Evolutionary conservation across 2,113 vertebrate genomes (phyloP), one percentile per base, ranked within the genome.

Genomic region (Aphyosemion australe): DNA sequence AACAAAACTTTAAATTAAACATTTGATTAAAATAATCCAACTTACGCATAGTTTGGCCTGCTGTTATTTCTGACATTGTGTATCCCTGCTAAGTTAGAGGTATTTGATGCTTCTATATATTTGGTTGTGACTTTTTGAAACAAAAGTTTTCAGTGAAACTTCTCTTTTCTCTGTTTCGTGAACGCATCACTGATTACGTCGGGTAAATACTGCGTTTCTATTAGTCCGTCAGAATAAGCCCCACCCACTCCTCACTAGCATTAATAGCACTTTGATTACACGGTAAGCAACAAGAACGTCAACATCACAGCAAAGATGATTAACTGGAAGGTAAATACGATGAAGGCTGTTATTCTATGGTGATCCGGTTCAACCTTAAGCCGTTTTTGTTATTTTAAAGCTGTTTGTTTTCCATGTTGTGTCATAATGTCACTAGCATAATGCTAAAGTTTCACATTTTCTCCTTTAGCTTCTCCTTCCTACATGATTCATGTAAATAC

Each of bases 281-380:
- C 8, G 8, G 3, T 5, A 2, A 26, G 10, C 5, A 37, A 10
- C 4, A 12, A 10, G 21, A 18, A 71, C 34, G 47, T 42, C 10
- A 16, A 4, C n/a, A 0, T 15, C 0, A 52, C 45, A 21, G n/a
- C 14, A 11, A 47, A 0, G 57, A 90, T 90, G 89, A 85, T 90
- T 42, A 90, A 90, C 43, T 90, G 82, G 84, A 90, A 88, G 85
- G 89, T 90, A 80, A 80, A 14, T 19, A 11, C 3, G 0, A 3
- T 1, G 3, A 13, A 0, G 19, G 19, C 11, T 15, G 11, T 4
- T 0, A 1, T 5, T 12, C 41, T n/a, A 14, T 1, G 42, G 20
- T 20, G 6, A 26, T 10, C 0, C 14, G 0, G 1, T 5, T 2
- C 2, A 42, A 0, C 1, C 4, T 19, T 50, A 21, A 0, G 2